A percentile compares a stretch with the other conserved stretches of the same genome.
Evolutionary conservation across 2,797 vertebrate genomes (phyloP).

Genomic region (Iguana delicatissima): DNA sequence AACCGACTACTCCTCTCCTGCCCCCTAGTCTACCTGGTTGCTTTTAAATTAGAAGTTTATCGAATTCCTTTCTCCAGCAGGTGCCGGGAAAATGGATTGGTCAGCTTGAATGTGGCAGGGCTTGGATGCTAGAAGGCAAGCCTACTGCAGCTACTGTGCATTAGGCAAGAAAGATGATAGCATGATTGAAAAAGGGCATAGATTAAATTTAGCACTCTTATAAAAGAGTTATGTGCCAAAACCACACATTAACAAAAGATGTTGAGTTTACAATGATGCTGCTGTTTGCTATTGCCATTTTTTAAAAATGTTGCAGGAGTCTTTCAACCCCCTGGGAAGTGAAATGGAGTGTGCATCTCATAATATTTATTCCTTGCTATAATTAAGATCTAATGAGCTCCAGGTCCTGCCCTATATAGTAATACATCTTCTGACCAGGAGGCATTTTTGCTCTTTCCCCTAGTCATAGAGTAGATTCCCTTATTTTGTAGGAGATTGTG

Average conservation of each 20-base stretch:
- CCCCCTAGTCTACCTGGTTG: background rate
- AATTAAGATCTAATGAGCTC: background rate
- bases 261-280: background rate
- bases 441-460: background rate
- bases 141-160: background rate
- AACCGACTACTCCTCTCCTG: slow-evolving; percentile 31
- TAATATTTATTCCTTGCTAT: background rate
- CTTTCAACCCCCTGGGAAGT: background rate
- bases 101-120: background rate
- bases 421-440: background rate
- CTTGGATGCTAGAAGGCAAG: slow-evolving; percentile 23
- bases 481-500: background rate
- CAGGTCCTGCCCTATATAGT: background rate
- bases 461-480: background rate
- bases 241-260: background rate
- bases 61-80: slow-evolving; percentile 1
- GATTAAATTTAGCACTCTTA: slow-evolving; percentile 22
- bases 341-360: background rate
- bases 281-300: too few species aligned
- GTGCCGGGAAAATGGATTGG: slow-evolving; percentile 33
- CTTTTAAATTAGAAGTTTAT: slow-evolving; percentile 37
- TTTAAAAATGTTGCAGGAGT: background rate
- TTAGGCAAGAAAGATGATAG: background rate
- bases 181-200: background rate
- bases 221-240: slow-evolving; percentile 22